These are phyloP conservation scores for Brachionus rotundiformis DNA, from an alignment of 1,140 invertebrate genomes.

Conservation along the genomic window DNA sequence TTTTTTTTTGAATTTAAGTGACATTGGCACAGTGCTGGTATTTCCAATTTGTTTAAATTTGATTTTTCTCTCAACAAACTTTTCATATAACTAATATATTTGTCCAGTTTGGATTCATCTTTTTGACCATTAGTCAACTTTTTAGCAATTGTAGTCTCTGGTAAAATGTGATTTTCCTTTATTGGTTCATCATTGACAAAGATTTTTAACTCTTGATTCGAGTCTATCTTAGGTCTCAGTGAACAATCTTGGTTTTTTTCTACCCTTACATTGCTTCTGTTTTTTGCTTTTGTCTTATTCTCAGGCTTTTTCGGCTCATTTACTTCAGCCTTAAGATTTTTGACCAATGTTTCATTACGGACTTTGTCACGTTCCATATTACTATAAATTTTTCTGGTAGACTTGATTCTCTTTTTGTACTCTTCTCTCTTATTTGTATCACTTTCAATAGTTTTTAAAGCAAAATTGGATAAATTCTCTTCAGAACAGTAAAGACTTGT, in stretches of 20 bases:
- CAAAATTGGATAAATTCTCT: constrained; percentile 19
- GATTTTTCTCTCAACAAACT: not conserved
- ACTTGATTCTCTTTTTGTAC: constrained; percentile 37
- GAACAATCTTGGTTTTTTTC: not conserved
- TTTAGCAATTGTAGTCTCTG: not conserved
- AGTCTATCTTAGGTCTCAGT: not conserved
- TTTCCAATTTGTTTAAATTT: not conserved
- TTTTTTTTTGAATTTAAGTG: not conserved
- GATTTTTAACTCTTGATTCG: not conserved
- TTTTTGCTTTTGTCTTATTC: not conserved
- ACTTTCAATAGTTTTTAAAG: not conserved
- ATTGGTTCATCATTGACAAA: not conserved
- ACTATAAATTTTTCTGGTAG: constrained; percentile 32
- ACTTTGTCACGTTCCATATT: constrained; percentile 45
- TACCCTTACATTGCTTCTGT: not conserved
- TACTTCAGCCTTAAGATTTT: not conserved
- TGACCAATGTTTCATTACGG: not conserved
- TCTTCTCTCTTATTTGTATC: not conserved
- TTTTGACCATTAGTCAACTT: not conserved
- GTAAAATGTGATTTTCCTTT: not conserved
- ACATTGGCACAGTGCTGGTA: constrained; percentile 45
- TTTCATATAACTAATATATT: constrained; percentile 25
- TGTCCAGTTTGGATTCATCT: not conserved
- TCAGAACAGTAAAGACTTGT: not conserved
- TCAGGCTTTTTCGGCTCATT: not conserved